Evolutionary conservation across 2,888 invertebrate genomes (phyloP), one percentile per base, ranked within the genome.

Genomic region (Disparrhopalites patrizii): DNA sequence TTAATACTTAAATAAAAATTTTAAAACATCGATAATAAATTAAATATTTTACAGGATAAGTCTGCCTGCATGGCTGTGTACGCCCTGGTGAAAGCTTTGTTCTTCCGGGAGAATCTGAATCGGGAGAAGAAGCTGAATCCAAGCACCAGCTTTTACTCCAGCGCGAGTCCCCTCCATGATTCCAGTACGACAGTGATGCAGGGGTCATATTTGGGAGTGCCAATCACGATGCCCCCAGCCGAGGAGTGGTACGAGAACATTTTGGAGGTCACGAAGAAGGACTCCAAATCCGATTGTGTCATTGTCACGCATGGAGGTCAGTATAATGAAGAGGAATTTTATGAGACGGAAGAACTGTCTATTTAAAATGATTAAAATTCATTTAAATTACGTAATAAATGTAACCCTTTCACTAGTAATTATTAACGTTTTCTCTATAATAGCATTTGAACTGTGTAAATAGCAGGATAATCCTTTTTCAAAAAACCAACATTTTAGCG

Each of bases 61-160:
- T 70, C 70, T 5, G 72, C 71, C 13, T 71, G 72, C 25, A 58
- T 71, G 23, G 62, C 62, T 1, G 70, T 69, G 20, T 74, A 72
- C 43, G 52, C 70, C 8, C 31, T 73, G 27, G 63, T 68, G 13
- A 72, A 71, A 61, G 70, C 72, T 1, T 31, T 73, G 20, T 73
- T 67, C 58, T 73, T 63, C 50, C 67, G 62, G 36, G 69, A 72
- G 36, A 67, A 64, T 10, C 15, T 71, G 25, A 69, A 67, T 47
- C 68, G 70, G 4, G 67, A 60, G 50, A 57, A 43, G 28, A 65
- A 58, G 38, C 25, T 57, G 3, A 52, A 25, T 15, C 18, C 60
- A 5, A 36, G 31, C n/a, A 27, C 33, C 15, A 28, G 43, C 31
- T 20, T 50, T 27, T 20, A 27, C 25, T 38, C 28, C 1, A 27